phyloP scores from a whole-genome alignment of 1,140 invertebrate genomes.

The Drosophila bocki region DNA sequence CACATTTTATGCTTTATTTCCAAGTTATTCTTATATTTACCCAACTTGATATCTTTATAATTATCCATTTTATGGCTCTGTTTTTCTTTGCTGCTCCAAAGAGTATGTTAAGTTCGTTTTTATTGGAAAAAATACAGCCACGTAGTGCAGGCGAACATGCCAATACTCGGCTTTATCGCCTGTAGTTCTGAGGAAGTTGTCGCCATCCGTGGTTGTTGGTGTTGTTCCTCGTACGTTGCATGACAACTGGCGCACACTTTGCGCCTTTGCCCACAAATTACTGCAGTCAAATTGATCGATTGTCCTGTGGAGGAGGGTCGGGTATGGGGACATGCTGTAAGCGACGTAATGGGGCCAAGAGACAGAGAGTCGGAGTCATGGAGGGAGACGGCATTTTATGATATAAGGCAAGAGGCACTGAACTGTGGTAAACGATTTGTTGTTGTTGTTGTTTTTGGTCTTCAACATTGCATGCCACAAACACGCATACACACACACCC shows the following conservation, averaged over 20 bases:
- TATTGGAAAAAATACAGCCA: background rate
- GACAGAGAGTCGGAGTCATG: background rate
- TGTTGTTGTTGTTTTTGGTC: constrained; percentile 75
- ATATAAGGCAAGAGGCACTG: constrained; percentile 75
- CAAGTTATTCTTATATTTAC: background rate
- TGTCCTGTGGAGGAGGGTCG: constrained; percentile 58
- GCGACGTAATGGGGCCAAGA: constrained; percentile 26
- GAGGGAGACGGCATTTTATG: constrained; percentile 57
- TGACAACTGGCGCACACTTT: constrained; percentile 73
- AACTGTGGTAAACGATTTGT: constrained; percentile 82
- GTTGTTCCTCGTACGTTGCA: constrained; percentile 45
- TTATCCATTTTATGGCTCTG: background rate
- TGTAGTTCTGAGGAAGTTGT: constrained; percentile 43
- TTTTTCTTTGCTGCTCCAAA: constrained; percentile 9
- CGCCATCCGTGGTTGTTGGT: constrained; percentile 33
- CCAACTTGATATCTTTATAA: background rate
- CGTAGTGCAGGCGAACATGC: constrained; percentile 1
- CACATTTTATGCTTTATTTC: background rate
- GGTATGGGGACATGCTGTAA: constrained; percentile 20
- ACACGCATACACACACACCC: constrained; percentile 38
- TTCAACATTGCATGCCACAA: constrained; percentile 64
- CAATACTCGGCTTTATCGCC: constrained; percentile 36
- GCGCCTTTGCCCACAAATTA: constrained; percentile 78
- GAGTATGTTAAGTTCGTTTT: constrained; percentile 18
- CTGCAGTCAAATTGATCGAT: constrained; percentile 82